Base-by-base conservation (phyloP, 2,888 invertebrate species). In the Eledona agricola region DNA sequence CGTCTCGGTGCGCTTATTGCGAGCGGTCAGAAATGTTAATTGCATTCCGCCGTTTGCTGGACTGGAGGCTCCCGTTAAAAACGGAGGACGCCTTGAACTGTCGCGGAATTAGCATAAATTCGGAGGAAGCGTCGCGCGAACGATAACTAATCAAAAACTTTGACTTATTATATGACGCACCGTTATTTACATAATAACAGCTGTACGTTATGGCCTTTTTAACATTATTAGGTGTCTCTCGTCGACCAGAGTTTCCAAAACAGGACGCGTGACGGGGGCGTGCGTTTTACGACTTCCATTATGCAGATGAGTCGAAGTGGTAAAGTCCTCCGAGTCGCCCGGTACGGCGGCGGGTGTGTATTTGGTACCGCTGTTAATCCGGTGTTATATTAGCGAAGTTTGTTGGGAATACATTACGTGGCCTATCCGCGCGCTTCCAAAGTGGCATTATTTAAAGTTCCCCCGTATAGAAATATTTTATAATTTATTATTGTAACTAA, bases 371-470 rank as follows among this genome's bases (percentile, higher is more conserved):
- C 67, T 70, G 70, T 70, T 71, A 71, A 72, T 72, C 71, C 68
- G 62, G 67, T 72, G 72, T 72, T 72, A 72, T 72, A 72, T 72
- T 72, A 70, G 69, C 66, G 67, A 72, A 72, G 72, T 72, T 72
- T 70, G 65, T 67, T 65, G 65, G 64, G 69, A 70, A 70, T 71
- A 71, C 67, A 70, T 71, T 70, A 69, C 59, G 59, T 47, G 54
- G 58, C 51, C 56, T 52, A 53, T 57, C 34, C 51, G 53, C 40
- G 38, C 54, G 46, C 51, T 49, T 46, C 51, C 49, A 66, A 67
- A 69, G 69, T 64, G 69, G 69, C 70, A 69, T 72, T 72, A 72
- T 71, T 72, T 72, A 71, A 72, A 70, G 63, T 71, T 71, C 65
- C 67, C 66, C 60, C 57, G 67, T 70, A 70, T 69, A 70, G 70